A percentile compares a stretch with the other conserved stretches of the same genome.
phyloP scores from a whole-genome alignment of 2,113 vertebrate genomes.

The Tamias sibiricus region DNA sequence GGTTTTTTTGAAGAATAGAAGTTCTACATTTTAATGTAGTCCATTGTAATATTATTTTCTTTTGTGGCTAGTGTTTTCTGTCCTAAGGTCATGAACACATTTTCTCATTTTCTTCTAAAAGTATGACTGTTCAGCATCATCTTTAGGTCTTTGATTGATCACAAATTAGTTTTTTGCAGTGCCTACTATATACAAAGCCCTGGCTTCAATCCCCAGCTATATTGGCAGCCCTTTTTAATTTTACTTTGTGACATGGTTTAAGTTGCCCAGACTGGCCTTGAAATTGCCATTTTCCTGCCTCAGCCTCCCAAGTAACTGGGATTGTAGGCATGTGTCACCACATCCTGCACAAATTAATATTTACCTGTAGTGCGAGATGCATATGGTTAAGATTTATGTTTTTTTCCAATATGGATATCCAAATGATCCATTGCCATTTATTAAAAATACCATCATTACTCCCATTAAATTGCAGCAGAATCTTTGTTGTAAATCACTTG shows the following conservation, averaged over 20 bases:
- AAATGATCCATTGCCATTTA: background rate
- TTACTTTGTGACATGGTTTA: background rate
- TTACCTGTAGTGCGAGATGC: background rate
- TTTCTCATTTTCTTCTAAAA: conserved; percentile 21
- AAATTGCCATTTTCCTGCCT: background rate
- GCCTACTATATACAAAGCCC: background rate
- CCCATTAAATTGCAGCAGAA: background rate
- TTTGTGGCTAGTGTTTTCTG: background rate
- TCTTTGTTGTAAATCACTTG: background rate
- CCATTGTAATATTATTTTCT: background rate
- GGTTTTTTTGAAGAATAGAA: background rate
- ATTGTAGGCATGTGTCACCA: background rate
- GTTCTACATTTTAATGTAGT: conserved; percentile 4
- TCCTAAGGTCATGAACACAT: background rate
- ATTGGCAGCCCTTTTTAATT: background rate
- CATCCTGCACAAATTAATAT: no score
- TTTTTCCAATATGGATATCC: background rate
- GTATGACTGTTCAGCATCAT: background rate
- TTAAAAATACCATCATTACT: background rate
- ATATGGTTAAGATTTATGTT: background rate
- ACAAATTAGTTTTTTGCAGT: background rate
- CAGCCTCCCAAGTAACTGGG: background rate
- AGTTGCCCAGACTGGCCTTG: background rate
- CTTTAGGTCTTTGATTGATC: background rate
- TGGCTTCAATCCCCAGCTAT: background rate